phyloP scores from a whole-genome alignment of 1,140 invertebrate genomes.

The Pseudoatta argentina region DNA sequence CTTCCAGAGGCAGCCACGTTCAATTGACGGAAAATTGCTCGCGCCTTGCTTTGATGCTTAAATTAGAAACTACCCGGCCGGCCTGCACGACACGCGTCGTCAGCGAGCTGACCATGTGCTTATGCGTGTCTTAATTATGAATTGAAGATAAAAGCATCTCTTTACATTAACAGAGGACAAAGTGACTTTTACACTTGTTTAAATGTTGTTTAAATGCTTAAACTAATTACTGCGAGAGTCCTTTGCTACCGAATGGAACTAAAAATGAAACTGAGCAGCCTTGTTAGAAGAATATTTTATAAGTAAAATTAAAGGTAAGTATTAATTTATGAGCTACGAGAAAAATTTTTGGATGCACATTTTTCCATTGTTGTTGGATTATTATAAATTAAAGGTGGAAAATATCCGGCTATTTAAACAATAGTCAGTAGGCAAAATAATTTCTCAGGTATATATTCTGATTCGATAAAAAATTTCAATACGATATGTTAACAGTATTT shows the following conservation, averaged over 20 bases:
- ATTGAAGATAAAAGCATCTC: conserved; percentile 40
- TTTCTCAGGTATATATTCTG: background rate
- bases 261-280: background rate
- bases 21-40: conserved; percentile 80
- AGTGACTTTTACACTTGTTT: conserved; percentile 22
- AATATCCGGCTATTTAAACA: background rate
- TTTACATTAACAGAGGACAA: conserved; percentile 15
- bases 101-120: conserved; percentile 10
- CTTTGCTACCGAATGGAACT: background rate
- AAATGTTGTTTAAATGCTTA: conserved; percentile 14
- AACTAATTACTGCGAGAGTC: background rate
- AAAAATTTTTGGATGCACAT: background rate
- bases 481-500: background rate
- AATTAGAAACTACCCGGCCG: conserved; percentile 80
- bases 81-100: conserved; percentile 50
- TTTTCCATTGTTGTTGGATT: background rate
- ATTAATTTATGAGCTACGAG: background rate
- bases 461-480: background rate
- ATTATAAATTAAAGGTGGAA: background rate
- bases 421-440: background rate
- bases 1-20: conserved; percentile 75
- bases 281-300: conserved; percentile 1
- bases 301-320: conserved; percentile 31
- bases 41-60: conserved; percentile 83
- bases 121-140: conserved; percentile 50